phyloP scores from a whole-genome alignment of 2,797 vertebrate genomes.

The Poecilia velifera region DNA sequence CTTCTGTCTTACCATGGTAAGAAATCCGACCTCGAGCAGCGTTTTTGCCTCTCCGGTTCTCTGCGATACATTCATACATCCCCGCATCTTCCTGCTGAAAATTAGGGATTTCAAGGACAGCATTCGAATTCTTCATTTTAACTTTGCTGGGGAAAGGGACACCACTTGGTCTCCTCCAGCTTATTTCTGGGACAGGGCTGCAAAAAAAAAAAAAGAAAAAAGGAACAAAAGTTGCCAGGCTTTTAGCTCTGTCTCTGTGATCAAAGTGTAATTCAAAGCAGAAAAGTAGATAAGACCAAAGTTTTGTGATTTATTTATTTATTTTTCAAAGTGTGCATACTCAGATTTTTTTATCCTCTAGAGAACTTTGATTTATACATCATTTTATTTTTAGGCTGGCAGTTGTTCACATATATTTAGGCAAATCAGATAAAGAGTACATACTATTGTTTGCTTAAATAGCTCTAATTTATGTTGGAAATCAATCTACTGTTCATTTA shows the following conservation, averaged over 20 bases:
- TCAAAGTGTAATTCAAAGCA: slow-evolving; percentile 55
- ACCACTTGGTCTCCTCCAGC: slow-evolving; percentile 92
- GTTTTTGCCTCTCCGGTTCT: slow-evolving; percentile 93
- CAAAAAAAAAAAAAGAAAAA: slow-evolving; percentile 36
- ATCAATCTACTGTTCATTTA: slow-evolving; percentile 37
- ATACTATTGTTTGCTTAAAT: slow-evolving; percentile 36
- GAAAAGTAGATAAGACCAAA: slow-evolving; percentile 26
- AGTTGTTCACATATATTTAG: slow-evolving; percentile 21
- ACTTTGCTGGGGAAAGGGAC: slow-evolving; percentile 90
- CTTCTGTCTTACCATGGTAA: slow-evolving; percentile 87
- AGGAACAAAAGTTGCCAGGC: slow-evolving; percentile 44
- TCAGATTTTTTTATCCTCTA: slow-evolving; percentile 49
- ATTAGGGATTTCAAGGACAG: slow-evolving; percentile 90
- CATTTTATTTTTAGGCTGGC: slow-evolving; percentile 32
- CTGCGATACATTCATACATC: slow-evolving; percentile 92
- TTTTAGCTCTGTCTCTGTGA: slow-evolving; percentile 46
- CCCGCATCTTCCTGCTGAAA: slow-evolving; percentile 94
- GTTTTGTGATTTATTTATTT: slow-evolving; percentile 43
- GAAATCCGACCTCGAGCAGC: slow-evolving; percentile 89
- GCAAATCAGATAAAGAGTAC: slow-evolving; percentile 33
- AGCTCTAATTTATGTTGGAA: slow-evolving; percentile 32
- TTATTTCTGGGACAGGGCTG: slow-evolving; percentile 94
- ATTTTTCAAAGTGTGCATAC: slow-evolving; percentile 40
- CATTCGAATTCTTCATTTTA: slow-evolving; percentile 88
- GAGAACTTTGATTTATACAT: slow-evolving; percentile 53